Evolutionary conservation across 2,113 vertebrate species (phyloP).

Genomic region (Strigops habroptila): DNA sequence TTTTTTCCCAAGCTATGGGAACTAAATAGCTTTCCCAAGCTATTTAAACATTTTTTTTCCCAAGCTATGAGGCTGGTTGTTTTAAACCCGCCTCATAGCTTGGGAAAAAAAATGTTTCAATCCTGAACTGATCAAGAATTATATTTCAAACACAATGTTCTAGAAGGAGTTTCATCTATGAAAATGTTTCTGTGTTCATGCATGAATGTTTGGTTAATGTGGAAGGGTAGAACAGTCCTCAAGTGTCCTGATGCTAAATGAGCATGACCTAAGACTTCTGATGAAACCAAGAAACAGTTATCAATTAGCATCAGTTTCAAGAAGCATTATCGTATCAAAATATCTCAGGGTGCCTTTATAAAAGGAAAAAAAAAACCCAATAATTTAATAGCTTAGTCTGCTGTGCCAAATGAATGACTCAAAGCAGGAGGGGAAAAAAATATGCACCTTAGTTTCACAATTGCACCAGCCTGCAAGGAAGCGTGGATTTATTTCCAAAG

Average conservation of each 20-base stretch:
- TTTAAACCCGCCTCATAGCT: neutral
- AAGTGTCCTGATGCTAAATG: neutral
- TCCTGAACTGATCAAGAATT: neutral
- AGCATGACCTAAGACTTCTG: neutral
- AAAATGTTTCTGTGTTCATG: neutral
- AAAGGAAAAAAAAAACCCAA: neutral
- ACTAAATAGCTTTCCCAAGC: no score
- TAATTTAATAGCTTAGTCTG: constrained; percentile 45
- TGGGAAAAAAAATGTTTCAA: neutral
- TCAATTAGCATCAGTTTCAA: constrained; percentile 41
- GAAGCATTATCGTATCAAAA: constrained; percentile 1
- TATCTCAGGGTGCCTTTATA: constrained; percentile 42
- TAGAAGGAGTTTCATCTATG: neutral
- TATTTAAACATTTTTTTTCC: neutral
- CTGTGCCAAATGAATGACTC: constrained; percentile 52
- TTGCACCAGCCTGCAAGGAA: constrained; percentile 13
- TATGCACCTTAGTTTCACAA: neutral
- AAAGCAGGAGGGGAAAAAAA: neutral
- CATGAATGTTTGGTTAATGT: neutral
- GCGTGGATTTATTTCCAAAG: neutral
- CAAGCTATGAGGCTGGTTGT: neutral
- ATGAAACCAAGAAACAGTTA: constrained; percentile 27
- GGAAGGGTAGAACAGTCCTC: neutral
- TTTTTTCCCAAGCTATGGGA: no score
- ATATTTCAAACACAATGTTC: neutral